Evolutionary conservation across 2,888 invertebrate species (phyloP).

Genomic region (Chrysolina oricalcia): DNA sequence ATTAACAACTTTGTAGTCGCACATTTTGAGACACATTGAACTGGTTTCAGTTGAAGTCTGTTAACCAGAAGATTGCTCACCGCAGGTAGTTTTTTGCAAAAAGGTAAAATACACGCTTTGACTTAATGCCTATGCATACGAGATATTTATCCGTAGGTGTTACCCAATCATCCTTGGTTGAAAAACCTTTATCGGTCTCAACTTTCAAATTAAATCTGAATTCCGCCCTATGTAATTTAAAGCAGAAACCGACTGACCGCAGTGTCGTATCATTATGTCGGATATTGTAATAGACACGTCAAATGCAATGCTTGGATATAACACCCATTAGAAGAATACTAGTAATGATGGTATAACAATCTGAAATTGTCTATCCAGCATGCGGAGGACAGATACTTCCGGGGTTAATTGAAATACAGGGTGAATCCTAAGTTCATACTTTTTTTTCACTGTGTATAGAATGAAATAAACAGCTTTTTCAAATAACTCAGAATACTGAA

Average conservation of each 20-base stretch:
- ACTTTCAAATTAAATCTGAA: conserved; percentile 5
- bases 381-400: too few species aligned
- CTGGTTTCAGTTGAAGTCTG: neutral
- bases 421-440: too few species aligned
- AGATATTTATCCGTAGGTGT: conserved; percentile 15
- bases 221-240: conserved; percentile 10
- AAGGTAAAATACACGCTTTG: neutral
- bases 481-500: too few species aligned
- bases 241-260: neutral
- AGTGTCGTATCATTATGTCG: conserved; percentile 1
- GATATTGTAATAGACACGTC: too few species aligned
- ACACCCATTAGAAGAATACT: too few species aligned
- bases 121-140: neutral
- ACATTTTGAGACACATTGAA: neutral
- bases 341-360: too few species aligned
- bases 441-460: too few species aligned
- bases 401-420: too few species aligned
- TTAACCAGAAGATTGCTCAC: neutral
- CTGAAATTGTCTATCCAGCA: too few species aligned
- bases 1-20: too few species aligned
- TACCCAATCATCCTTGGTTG: conserved; percentile 2
- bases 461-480: too few species aligned
- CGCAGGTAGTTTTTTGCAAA: neutral
- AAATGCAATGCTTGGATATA: too few species aligned
- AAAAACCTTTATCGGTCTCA: conserved; percentile 14